These are phyloP conservation scores for Rynchops niger DNA, from an alignment of 2,113 vertebrate genomes.

Conservation along the genomic window DNA sequence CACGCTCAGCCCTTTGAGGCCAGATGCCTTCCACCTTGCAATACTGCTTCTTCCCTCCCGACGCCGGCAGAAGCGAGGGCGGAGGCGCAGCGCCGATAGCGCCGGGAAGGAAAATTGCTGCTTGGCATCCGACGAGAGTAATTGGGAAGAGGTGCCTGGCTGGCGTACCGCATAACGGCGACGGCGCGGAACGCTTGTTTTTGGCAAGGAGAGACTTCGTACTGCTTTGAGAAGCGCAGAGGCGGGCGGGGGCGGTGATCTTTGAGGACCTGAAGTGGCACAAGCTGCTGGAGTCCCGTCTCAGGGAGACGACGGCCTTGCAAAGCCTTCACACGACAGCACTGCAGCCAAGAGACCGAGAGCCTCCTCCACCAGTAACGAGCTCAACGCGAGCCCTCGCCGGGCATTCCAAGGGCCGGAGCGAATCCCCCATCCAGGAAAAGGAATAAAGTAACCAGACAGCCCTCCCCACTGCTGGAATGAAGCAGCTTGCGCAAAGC, in stretches of 20 bases:
- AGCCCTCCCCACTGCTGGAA: fast-evolving
- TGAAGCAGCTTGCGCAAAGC: background rate
- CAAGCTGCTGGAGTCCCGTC: background rate
- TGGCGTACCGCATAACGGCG: fast-evolving
- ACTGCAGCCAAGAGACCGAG: fast-evolving
- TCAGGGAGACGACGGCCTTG: fast-evolving
- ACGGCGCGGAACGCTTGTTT: fast-evolving
- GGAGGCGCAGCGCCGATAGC: background rate
- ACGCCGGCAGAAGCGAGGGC: fast-evolving
- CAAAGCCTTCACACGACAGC: background rate
- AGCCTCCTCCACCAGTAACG: background rate
- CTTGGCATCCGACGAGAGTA: background rate
- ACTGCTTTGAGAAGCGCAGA: background rate
- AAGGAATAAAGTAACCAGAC: background rate
- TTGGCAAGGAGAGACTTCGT: background rate
- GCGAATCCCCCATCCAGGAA: background rate
- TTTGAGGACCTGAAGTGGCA: fast-evolving
- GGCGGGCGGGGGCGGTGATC: fast-evolving
- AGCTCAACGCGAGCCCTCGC: background rate
- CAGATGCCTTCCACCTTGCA: background rate
- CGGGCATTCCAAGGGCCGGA: fast-evolving
- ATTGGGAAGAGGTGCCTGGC: background rate
- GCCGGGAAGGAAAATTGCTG: background rate
- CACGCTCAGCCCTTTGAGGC: background rate
- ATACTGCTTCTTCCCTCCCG: background rate